Base-by-base conservation (phyloP, 2,888 invertebrate genomes). In the Omphaloscelis lunosa region DNA sequence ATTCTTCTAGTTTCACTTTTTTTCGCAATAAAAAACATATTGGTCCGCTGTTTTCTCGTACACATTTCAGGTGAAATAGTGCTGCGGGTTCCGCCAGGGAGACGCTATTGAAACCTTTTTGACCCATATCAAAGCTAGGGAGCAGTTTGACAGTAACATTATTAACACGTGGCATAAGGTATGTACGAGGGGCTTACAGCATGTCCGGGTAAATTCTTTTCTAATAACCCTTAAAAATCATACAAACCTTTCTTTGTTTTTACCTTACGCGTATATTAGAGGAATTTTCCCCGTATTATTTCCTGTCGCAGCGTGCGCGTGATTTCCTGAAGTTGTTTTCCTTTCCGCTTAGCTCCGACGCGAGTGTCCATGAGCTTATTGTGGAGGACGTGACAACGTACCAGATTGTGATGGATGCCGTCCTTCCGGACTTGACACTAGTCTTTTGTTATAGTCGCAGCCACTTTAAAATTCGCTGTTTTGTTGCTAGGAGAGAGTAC, bases 141-240 rank as follows among this genome's bases (percentile, higher is more conserved):
- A 91, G 89, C 92, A 92, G 90, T 93, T 93, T 94, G 94, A 94
- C 95, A 93, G 93, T 93, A 93, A 93, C 94, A 94, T 95, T 95
- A 94, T 94, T 94, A 94, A 93, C 94, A 94, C 94, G 90, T 91
- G 93, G 92, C 91, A 92, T 90, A 88, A 86, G 90, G 90, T 89
- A 86, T 78, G 86, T 84, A 85, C 86, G 83, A 86, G 86, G 86
- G 89, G 83, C 79, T 82, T 90, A 90, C 89, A 90, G 86, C 86
- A 87, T 89, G 88, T 90, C 85, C 77, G 87, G 88, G 87, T 89
- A 91, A 90, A 89, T 90, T 90, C 90, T 86, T 83, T 89, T 88
- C 89, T 92, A 92, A 91, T 92, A 91, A 91, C 93, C 92, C 90
- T 92, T 93, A 91, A 93, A 93, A 91, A 90, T 90, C 88, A 86